phyloP scores from a whole-genome alignment of 2,888 invertebrate species.

The Lottia gigantea region DNA sequence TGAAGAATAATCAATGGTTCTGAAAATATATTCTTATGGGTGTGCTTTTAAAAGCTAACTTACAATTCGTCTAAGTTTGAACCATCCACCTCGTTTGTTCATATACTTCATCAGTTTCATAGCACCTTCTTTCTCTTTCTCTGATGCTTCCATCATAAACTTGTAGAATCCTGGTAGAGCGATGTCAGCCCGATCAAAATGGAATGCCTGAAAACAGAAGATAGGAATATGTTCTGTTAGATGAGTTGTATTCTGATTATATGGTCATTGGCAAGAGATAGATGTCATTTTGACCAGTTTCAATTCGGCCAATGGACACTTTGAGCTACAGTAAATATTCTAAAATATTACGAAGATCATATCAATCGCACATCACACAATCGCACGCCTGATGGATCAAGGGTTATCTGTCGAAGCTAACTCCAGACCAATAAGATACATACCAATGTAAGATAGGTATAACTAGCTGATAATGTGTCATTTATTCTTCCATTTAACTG shows the following conservation, averaged over 20 bases:
- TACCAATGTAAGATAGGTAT: not conserved
- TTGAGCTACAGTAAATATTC: too few species aligned
- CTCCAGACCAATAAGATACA: not conserved
- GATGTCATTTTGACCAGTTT: too few species aligned
- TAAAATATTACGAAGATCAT: too few species aligned
- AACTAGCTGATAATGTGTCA: not conserved
- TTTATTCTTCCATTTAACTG: not conserved
- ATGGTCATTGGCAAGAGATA: too few species aligned
- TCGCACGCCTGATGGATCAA: too few species aligned
- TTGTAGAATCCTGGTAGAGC: constrained; percentile 86
- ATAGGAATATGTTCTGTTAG: too few species aligned
- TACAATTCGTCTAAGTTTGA: constrained; percentile 29
- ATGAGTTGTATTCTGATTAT: too few species aligned
- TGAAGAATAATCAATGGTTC: too few species aligned
- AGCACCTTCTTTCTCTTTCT: constrained; percentile 88
- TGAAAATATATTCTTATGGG: too few species aligned
- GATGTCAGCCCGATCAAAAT: constrained; percentile 77
- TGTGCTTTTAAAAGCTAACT: constrained; percentile 12
- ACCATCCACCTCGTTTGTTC: constrained; percentile 76
- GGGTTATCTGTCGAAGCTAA: too few species aligned
- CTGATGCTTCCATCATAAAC: constrained; percentile 83
- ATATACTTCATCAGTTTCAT: constrained; percentile 87
- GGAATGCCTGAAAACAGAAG: constrained; percentile 74
- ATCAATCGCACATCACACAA: too few species aligned
- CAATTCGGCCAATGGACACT: too few species aligned